Conservation (phyloP, 2,888 invertebrate genomes). For the Pachydiplax longipennis region DNA sequence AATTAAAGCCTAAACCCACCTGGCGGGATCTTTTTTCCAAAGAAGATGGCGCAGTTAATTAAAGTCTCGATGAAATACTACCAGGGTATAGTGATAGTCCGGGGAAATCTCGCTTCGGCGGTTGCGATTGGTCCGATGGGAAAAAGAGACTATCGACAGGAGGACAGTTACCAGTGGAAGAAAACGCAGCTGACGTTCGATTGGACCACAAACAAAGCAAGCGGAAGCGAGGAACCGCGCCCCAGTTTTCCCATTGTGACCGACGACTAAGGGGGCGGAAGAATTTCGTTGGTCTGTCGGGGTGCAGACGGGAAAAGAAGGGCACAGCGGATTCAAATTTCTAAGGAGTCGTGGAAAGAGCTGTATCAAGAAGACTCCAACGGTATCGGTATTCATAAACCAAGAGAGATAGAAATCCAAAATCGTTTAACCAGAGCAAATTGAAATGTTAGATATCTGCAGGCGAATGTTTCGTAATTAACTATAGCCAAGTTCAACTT, state of each 20-base stretch:
- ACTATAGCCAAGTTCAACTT: too few relatives aligned
- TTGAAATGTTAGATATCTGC: too few relatives aligned
- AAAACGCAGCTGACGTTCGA: constrained; percentile 19
- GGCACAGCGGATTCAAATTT: background rate
- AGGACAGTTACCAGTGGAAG: background rate
- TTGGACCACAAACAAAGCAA: constrained; percentile 1
- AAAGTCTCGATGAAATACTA: background rate
- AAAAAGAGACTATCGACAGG: background rate
- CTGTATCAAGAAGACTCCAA: too few relatives aligned
- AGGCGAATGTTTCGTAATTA: too few relatives aligned
- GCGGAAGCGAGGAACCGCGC: background rate
- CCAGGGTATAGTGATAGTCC: background rate
- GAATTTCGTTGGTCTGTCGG: background rate
- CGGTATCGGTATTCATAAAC: too few relatives aligned
- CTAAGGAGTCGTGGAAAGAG: too few relatives aligned
- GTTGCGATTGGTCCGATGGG: background rate
- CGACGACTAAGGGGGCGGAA: background rate
- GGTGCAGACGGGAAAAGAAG: background rate
- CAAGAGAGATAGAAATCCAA: too few relatives aligned
- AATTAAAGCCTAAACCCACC: too few relatives aligned
- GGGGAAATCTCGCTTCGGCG: background rate
- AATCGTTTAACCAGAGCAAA: too few relatives aligned
- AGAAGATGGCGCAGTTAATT: background rate
- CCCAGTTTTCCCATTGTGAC: background rate
- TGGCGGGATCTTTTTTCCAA: too few relatives aligned